Percentiles rank a stretch among this genome's conserved stretches.
Evolutionary conservation across 2,888 invertebrate genomes (phyloP).

Genomic region (Chrysolina haemoptera): DNA sequence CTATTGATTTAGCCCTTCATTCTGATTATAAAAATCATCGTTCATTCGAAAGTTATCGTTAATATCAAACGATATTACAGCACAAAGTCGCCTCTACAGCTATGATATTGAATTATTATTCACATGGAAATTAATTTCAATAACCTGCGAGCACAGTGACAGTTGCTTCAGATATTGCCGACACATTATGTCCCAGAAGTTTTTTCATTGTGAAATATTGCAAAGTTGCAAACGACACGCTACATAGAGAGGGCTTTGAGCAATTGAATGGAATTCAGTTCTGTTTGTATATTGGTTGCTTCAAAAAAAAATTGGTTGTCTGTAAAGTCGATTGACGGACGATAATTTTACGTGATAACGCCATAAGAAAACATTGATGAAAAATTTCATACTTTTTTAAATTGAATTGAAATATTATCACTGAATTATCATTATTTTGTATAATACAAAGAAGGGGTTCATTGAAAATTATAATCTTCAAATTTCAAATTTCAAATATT

Average conservation of each 20-base stretch:
- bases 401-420: too few relatives aligned
- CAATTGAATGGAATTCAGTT: neutral
- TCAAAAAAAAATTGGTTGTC: neutral
- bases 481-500: too few relatives aligned
- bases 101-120: neutral
- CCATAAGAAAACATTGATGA: too few relatives aligned
- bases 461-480: too few relatives aligned
- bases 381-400: too few relatives aligned
- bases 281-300: neutral
- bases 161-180: neutral
- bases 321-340: too few relatives aligned
- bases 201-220: constrained; percentile 8
- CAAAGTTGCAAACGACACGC: neutral
- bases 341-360: too few relatives aligned
- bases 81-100: neutral
- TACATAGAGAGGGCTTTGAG: neutral
- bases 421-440: too few relatives aligned
- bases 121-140: constrained; percentile 14
- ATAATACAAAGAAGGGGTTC: too few relatives aligned
- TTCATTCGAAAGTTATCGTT: neutral
- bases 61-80: neutral
- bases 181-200: constrained; percentile 2
- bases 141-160: constrained; percentile 1
- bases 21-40: neutral
- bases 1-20: too few relatives aligned